These are phyloP conservation scores for Actinia tenebrosa DNA, from an alignment of 64 coral and sea anemone species.

Conservation along the genomic window DNA sequence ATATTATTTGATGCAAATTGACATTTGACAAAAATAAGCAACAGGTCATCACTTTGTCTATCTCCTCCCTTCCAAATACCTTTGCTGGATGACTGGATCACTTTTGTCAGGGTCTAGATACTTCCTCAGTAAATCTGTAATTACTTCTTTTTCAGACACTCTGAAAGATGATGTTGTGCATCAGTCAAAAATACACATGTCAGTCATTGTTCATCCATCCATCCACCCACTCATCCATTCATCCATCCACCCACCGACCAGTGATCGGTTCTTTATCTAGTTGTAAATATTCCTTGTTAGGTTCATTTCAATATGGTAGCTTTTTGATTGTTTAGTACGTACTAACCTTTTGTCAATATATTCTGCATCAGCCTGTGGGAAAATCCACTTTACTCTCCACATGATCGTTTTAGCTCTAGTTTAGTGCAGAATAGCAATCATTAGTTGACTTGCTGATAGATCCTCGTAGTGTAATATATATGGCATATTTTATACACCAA, in stretches of 20 bases:
- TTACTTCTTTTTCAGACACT: slow-evolving; percentile 54
- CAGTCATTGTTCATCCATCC: too few species aligned
- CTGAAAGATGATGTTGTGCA: neutral
- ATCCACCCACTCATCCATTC: too few species aligned
- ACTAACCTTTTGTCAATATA: slow-evolving; percentile 63
- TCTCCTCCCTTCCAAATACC: neutral
- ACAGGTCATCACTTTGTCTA: neutral
- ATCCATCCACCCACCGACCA: too few species aligned
- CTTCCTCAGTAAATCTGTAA: slow-evolving; percentile 57
- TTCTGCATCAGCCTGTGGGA: slow-evolving; percentile 63
- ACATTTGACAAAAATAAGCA: neutral
- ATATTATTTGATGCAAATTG: too few species aligned
- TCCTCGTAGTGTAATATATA: neutral
- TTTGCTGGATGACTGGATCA: slow-evolving; percentile 73
- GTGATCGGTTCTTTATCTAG: too few species aligned
- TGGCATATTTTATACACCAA: too few species aligned
- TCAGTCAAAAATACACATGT: neutral
- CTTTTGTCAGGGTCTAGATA: slow-evolving; percentile 65
- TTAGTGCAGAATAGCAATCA: neutral
- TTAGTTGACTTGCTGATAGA: neutral
- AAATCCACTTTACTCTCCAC: slow-evolving; percentile 74
- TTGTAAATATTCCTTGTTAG: too few species aligned
- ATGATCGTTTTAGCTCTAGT: slow-evolving; percentile 46
- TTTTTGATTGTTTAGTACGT: neutral
- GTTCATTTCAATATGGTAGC: too few species aligned